A percentile compares a stretch with the other conserved stretches of the same genome.
phyloP scores from a whole-genome alignment of 2,797 vertebrate species.

The Manis pentadactyla region DNA sequence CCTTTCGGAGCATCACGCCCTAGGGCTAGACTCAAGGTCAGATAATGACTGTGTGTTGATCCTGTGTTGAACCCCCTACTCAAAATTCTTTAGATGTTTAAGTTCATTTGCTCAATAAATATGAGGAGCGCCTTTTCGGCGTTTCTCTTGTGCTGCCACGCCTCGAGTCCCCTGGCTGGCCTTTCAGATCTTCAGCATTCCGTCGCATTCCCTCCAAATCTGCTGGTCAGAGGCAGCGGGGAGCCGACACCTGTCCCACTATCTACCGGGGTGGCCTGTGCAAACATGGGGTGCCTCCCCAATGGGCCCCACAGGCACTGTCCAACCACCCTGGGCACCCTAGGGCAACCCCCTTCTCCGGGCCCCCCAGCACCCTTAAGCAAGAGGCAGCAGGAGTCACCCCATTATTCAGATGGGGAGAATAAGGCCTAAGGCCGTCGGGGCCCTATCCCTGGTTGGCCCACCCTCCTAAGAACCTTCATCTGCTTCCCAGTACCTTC shows the following conservation, averaged over 20 bases:
- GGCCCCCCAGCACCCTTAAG: background rate
- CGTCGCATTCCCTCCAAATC: too few species aligned
- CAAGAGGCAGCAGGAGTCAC: background rate
- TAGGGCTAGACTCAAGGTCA: too few species aligned
- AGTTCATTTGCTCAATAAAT: too few species aligned
- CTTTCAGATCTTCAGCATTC: too few species aligned
- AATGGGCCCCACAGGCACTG: background rate
- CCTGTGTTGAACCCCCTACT: too few species aligned
- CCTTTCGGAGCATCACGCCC: too few species aligned
- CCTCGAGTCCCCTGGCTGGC: too few species aligned
- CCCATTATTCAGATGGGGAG: background rate
- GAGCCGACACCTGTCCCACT: background rate
- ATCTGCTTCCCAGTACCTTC: background rate
- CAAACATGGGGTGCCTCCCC: background rate
- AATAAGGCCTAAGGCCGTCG: background rate
- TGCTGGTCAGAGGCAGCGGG: too few species aligned
- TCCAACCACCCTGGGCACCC: accelerated
- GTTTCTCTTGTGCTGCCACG: too few species aligned
- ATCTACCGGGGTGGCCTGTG: conserved; percentile 44
- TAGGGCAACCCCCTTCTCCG: background rate
- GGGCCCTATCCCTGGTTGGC: background rate
- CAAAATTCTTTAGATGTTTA: too few species aligned
- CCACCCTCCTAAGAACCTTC: background rate
- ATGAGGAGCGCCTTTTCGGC: too few species aligned
- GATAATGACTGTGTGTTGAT: too few species aligned